Base-by-base conservation (phyloP, 1,140 invertebrate species). In the Achroia grisella region DNA sequence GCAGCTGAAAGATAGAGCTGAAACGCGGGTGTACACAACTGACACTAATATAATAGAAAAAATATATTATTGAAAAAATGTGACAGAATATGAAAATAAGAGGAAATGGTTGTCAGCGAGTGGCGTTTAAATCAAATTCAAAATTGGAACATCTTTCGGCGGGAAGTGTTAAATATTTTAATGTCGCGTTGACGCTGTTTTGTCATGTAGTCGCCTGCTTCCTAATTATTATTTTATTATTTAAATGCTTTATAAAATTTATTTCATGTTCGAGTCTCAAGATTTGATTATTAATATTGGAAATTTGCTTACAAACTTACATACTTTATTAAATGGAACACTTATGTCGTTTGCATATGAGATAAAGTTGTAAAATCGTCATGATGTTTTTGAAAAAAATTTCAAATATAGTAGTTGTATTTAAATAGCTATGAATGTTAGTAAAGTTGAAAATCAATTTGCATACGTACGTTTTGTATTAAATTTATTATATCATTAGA, bases 121-220 rank as follows among this genome's bases (percentile, higher is more conserved):
- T 48, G 49, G 60, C 58, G 66, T 67, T 72, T 82, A 82, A 80
- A 82, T 82, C 74, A 80, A 73, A 82, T 65, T 73, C 62, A 80
- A 78, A 82, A 82, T 78, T 80, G 71, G 75, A 74, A 70, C 75
- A 80, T 71, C 66, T 70, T 76, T 77, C 63, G 70, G 48, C 67
- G 65, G 78, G 78, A 82, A 75, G 62, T 71, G 62, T 67, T 57
- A 61, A 78, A 80, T 82, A 67, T 71, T 73, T 71, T 71, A 72
- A 70, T 62, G 71, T 76, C 70, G 49, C 61, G 54, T 43, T 41
- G 60, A 61, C 66, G 44, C 48, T 49, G 56, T 60, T 69, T 71
- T 70, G 66, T 75, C 66, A 69, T 62, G 52, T 62, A 56, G 46
- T 39, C 52, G 53, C 43, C 55, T 62, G 56, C 61, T 23, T 23